Conservation (phyloP, 2,113 vertebrate genomes). For the Deroptyus accipitrinus region DNA sequence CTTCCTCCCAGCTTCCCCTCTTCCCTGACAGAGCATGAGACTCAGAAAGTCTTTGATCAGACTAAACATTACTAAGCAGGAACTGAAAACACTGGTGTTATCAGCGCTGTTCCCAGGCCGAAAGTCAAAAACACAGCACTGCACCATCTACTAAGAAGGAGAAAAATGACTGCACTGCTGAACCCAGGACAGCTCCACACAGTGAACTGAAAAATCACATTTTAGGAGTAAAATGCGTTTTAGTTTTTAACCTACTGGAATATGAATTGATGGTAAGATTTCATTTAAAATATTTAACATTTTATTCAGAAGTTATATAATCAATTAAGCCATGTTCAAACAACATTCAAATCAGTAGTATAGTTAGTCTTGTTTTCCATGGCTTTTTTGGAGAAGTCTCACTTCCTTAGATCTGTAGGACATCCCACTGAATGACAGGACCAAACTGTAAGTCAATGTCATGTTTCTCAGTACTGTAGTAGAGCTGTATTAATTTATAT, state of each 20-base stretch:
- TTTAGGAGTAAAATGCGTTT: no score
- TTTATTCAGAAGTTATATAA: background rate
- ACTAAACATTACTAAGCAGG: no score
- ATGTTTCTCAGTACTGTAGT: background rate
- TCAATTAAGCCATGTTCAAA: background rate
- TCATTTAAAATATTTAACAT: background rate
- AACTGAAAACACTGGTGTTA: no score
- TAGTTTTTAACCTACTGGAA: background rate
- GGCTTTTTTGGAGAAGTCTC: background rate
- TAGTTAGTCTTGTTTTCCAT: background rate
- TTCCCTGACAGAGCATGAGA: no score
- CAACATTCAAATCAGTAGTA: background rate
- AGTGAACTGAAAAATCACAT: no score
- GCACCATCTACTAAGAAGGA: no score
- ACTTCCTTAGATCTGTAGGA: background rate
- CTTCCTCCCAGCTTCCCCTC: no score
- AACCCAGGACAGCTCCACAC: no score
- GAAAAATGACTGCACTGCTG: no score
- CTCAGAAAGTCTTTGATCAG: no score
- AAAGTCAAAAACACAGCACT: no score
- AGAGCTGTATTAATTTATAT: background rate
- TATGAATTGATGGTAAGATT: background rate
- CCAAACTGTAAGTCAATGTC: background rate
- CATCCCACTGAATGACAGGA: background rate
- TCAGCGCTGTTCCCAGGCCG: no score